phyloP scores from a whole-genome alignment of 2,113 vertebrate genomes.

The Murina feae region DNA sequence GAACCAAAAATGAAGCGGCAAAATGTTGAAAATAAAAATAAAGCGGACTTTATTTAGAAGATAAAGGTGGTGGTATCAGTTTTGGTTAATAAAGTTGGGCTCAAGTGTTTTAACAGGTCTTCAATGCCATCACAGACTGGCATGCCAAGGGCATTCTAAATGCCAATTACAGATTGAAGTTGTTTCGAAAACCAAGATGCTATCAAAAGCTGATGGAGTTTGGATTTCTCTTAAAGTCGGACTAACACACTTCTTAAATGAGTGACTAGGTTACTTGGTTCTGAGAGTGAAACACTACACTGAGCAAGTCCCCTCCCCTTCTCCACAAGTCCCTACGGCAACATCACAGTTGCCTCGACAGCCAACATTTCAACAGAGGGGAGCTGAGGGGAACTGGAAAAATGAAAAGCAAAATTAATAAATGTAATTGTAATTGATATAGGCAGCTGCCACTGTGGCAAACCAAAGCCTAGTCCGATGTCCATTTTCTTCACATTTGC shows the following conservation, averaged over 20 bases:
- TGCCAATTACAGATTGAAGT: slow-evolving; percentile 53
- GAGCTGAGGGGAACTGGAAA: neutral
- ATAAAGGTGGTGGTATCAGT: slow-evolving; percentile 72
- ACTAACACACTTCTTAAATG: slow-evolving; percentile 62
- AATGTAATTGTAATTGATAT: neutral
- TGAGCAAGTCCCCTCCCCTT: slow-evolving; percentile 39
- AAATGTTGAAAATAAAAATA: slow-evolving; percentile 74
- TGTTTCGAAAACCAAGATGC: slow-evolving; percentile 60
- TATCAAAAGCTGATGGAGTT: slow-evolving; percentile 58
- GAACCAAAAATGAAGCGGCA: slow-evolving; percentile 56
- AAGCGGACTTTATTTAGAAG: slow-evolving; percentile 73
- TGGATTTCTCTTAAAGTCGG: slow-evolving; percentile 39
- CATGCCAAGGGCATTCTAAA: slow-evolving; percentile 59
- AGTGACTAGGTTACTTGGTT: slow-evolving; percentile 58
- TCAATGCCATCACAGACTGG: slow-evolving; percentile 70
- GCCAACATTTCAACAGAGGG: slow-evolving; percentile 53
- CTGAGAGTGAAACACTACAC: slow-evolving; percentile 61
- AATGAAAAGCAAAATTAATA: slow-evolving; percentile 51
- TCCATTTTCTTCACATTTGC: slow-evolving; percentile 58
- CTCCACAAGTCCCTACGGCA: slow-evolving; percentile 56
- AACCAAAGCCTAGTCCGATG: slow-evolving; percentile 65
- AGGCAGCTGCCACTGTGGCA: slow-evolving; percentile 68
- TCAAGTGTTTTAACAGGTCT: slow-evolving; percentile 52
- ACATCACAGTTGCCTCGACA: slow-evolving; percentile 28
- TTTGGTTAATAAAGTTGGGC: slow-evolving; percentile 65